Percentiles rank a stretch among this genome's conserved stretches.
Conservation (phyloP, 2,113 vertebrate genomes). For the Sardina pilchardus region DNA sequence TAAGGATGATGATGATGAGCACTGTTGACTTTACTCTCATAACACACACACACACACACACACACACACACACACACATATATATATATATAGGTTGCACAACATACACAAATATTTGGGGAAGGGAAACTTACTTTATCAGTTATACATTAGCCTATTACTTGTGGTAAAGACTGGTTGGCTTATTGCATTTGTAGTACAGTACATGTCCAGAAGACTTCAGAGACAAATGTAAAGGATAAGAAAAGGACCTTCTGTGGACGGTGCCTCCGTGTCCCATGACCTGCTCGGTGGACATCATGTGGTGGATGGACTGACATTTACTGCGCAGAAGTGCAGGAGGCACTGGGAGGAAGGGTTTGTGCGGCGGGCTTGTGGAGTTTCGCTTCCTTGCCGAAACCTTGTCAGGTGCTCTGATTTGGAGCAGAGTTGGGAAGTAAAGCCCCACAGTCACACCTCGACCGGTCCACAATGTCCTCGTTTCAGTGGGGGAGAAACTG, state of each 20-base stretch:
- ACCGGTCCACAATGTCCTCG: constrained; percentile 3
- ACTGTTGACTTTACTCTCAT: too few species aligned
- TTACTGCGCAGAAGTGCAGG: not conserved
- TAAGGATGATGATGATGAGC: not conserved
- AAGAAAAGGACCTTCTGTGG: not conserved
- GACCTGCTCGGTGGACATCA: not conserved
- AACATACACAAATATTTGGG: too few species aligned
- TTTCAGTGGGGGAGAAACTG: constrained; percentile 1
- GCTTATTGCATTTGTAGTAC: not conserved
- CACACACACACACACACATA: too few species aligned
- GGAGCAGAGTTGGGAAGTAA: not conserved
- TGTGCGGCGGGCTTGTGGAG: not conserved
- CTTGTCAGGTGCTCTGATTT: constrained; percentile 2
- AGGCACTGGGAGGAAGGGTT: not conserved
- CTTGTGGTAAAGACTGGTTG: not conserved
- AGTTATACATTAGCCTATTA: not conserved
- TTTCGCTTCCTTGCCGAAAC: constrained; percentile 9
- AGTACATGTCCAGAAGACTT: not conserved
- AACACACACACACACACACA: too few species aligned
- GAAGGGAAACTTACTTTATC: too few species aligned
- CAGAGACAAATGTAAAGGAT: not conserved
- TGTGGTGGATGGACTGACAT: not conserved
- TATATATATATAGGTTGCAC: too few species aligned
- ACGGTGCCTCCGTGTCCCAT: not conserved
- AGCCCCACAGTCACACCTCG: not conserved